These are phyloP conservation scores for Ceratotherium simum DNA, from an alignment of 2,113 vertebrate species.

Conservation along the genomic window DNA sequence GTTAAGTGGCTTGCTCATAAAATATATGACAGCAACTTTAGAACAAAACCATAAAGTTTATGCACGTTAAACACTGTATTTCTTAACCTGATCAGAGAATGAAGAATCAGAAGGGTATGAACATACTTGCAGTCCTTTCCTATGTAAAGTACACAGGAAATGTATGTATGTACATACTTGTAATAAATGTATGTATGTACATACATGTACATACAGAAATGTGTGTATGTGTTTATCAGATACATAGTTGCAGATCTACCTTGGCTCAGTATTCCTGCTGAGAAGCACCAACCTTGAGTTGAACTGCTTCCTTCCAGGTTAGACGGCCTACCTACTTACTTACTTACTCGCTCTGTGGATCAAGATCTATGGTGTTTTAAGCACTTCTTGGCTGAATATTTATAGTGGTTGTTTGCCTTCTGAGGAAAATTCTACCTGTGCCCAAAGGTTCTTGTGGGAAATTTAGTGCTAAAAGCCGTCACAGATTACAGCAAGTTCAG, in stretches of 20 bases:
- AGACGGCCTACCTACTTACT: background rate
- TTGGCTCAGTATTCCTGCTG: constrained; percentile 10
- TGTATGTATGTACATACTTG: no score
- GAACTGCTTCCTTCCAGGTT: constrained; percentile 22
- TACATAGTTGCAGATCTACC: background rate
- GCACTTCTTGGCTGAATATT: constrained; percentile 48
- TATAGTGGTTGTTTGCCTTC: background rate
- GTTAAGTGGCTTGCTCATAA: constrained; percentile 26
- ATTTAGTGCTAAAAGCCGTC: constrained; percentile 37
- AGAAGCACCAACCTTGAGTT: constrained; percentile 9
- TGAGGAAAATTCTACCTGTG: background rate
- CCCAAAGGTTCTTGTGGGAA: constrained; percentile 46
- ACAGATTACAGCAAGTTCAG: constrained; percentile 56
- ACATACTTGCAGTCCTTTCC: background rate
- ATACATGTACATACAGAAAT: no score
- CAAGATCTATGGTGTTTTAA: constrained; percentile 44
- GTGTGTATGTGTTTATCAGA: background rate
- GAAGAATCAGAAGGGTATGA: background rate
- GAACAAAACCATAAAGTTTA: constrained; percentile 16
- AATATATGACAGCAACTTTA: constrained; percentile 1
- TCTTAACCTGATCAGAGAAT: constrained; percentile 41
- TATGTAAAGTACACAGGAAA: background rate
- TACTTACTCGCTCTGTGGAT: background rate
- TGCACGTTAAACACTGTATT: background rate
- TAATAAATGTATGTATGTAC: no score